Percentiles rank a stretch among this genome's conserved stretches.
phyloP scores from a whole-genome alignment of 2,888 invertebrate species.

The Stenodera caucasica region DNA sequence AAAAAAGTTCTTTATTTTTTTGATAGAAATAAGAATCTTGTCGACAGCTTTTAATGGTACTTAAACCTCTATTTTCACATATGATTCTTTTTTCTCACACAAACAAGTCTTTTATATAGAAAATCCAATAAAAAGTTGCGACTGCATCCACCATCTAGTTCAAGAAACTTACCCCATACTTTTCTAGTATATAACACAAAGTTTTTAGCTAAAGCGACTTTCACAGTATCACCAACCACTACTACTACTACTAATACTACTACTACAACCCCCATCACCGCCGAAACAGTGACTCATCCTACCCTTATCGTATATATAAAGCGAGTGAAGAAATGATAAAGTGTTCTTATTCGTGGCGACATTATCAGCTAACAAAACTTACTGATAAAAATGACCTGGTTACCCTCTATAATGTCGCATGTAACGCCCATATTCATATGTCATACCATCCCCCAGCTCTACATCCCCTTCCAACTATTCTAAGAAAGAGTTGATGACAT shows the following conservation, averaged over 20 bases:
- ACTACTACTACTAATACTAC: too few relatives aligned
- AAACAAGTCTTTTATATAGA: neutral
- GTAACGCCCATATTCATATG: conserved; percentile 47
- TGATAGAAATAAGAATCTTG: too few relatives aligned
- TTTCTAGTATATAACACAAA: conserved; percentile 10
- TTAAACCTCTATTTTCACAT: neutral
- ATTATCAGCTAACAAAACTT: conserved; percentile 37
- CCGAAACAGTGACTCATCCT: neutral
- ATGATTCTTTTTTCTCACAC: neutral
- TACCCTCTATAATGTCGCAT: conserved; percentile 39
- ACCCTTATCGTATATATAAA: conserved; percentile 5
- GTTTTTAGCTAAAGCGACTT: conserved; percentile 23
- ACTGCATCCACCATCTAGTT: conserved; percentile 7
- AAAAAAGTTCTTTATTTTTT: too few relatives aligned
- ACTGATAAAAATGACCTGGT: conserved; percentile 44
- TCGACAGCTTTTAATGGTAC: neutral
- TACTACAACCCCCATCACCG: too few relatives aligned
- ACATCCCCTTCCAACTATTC: conserved; percentile 14
- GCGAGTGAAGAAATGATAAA: conserved; percentile 37
- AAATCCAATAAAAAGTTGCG: conserved; percentile 21
- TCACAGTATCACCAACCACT: neutral
- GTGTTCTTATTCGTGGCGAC: conserved; percentile 39
- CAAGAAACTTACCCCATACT: conserved; percentile 13
- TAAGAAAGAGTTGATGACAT: conserved; percentile 46
- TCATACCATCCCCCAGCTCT: conserved; percentile 31